Base-by-base conservation (phyloP, 2,888 invertebrate genomes). In the Tetheella fluctuosa region DNA sequence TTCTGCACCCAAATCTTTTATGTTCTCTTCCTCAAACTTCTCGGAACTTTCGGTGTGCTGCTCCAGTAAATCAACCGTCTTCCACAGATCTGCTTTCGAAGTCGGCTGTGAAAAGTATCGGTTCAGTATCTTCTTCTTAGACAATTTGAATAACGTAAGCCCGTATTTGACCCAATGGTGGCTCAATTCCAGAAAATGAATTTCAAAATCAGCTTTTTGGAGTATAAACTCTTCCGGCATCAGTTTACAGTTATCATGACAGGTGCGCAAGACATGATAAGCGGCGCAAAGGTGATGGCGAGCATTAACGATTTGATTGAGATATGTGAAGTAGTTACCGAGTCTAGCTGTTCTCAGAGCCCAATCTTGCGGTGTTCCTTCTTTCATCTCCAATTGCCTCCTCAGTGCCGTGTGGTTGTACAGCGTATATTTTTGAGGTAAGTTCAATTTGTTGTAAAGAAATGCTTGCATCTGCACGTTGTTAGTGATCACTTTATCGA, bases 201-300 rank as follows among this genome's bases (percentile, higher is more conserved):
- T 83, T 69, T 93, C 92, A 23, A 91, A 92, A 63, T 86, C 83
- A 59, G 91, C 83, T 68, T 88, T 88, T 71, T 88, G 86, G 5
- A 84, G 61, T 0, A 91, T 79, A 62, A 91, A 90, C 64, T 92
- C 90, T 72, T 89, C 88, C 1, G 92, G 90, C 68, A 90, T 84
- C 10, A 92, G 84, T 63, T 90, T 90, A 67, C 93, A 89, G 64
- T 92, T 91, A 53, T 91, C 90, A 73, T 94, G 94, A 69, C 94
- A 92, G 8, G 94, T 93, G 59, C 93, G 86, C 52, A 95, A 77
- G 10, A 95, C 91, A 64, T 92, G 87, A 71, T 94, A 93, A 0
- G 95, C 94, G 48, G 95, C 95, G 70, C 94, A 94, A 62, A 96
- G 86, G 80, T 96, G 95, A 81, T 96, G 95, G 48, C 95, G 86